These are phyloP conservation scores for Bombyx huttoni DNA, from an alignment of 2,888 invertebrate genomes.

Conservation along the genomic window DNA sequence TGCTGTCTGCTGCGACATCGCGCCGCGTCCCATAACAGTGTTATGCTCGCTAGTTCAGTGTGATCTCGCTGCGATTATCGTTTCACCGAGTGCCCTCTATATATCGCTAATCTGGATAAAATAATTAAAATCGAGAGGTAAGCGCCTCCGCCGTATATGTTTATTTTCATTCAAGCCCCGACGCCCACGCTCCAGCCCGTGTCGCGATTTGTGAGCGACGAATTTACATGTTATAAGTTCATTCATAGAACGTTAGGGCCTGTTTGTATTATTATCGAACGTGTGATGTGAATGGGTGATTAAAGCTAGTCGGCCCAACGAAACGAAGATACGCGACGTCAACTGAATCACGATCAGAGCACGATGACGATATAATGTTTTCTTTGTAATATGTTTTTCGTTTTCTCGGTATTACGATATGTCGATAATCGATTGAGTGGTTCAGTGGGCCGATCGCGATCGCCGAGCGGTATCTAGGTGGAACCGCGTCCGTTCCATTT, in stretches of 20 bases:
- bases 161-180: slow-evolving; percentile 62
- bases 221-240: slow-evolving; percentile 69
- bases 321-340: slow-evolving; percentile 20
- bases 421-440: slow-evolving; percentile 17
- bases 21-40: slow-evolving; percentile 41
- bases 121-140: slow-evolving; percentile 65
- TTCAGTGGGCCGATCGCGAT: slow-evolving; percentile 25
- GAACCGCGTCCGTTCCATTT: slow-evolving; percentile 56
- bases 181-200: slow-evolving; percentile 60
- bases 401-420: slow-evolving; percentile 18
- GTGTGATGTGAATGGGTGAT: slow-evolving; percentile 60
- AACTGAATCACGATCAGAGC: slow-evolving; percentile 37
- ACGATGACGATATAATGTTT: slow-evolving; percentile 17
- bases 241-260: slow-evolving; percentile 57
- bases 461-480: slow-evolving; percentile 58
- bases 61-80: slow-evolving; percentile 32
- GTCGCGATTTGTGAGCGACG: slow-evolving; percentile 68
- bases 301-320: slow-evolving; percentile 35
- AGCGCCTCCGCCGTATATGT: slow-evolving; percentile 33
- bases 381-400: slow-evolving; percentile 15
- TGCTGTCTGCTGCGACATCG: slow-evolving; percentile 22
- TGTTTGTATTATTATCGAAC: slow-evolving; percentile 61
- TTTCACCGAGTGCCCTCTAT: slow-evolving; percentile 41
- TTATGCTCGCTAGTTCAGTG: slow-evolving; percentile 52
- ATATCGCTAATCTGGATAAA: slow-evolving; percentile 66